phyloP scores from a whole-genome alignment of 2,797 vertebrate species.

The Pangasius mekongensis region DNA sequence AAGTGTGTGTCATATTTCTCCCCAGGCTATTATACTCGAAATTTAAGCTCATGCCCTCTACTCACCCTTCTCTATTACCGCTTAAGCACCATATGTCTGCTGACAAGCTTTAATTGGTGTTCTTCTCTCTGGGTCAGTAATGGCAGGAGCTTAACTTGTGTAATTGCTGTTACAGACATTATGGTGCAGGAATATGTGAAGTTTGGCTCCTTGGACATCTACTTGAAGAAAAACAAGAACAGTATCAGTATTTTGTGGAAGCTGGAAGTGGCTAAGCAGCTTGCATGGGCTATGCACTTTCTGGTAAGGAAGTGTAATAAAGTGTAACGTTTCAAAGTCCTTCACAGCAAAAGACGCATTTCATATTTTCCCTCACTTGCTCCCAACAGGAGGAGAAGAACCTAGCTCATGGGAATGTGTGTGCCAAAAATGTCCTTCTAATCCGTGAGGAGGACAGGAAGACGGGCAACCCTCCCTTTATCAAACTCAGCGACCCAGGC shows the following conservation, averaged over 20 bases:
- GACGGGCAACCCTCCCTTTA: constrained; percentile 89
- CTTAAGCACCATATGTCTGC: not conserved
- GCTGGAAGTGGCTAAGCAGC: constrained; percentile 94
- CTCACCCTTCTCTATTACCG: constrained; percentile 21
- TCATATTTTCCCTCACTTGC: not conserved
- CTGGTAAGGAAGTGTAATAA: constrained; percentile 78
- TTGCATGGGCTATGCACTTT: constrained; percentile 98
- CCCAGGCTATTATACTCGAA: not conserved
- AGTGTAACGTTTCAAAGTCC: not conserved
- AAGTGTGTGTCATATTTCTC: constrained; percentile 69
- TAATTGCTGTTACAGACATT: constrained; percentile 80
- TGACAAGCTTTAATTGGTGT: not conserved
- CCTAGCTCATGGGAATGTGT: constrained; percentile 92
- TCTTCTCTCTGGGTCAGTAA: not conserved
- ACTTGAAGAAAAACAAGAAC: constrained; percentile 94
- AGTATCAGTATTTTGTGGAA: constrained; percentile 93
- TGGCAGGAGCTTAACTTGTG: constrained; percentile 4
- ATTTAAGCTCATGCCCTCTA: constrained; percentile 17
- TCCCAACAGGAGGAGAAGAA: constrained; percentile 88
- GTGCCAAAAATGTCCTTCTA: constrained; percentile 95
- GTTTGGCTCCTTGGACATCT: constrained; percentile 94
- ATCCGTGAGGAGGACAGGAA: constrained; percentile 94
- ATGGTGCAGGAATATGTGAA: constrained; percentile 97
- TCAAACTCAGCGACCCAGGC: constrained; percentile 96
- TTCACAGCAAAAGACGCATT: not conserved